Conservation (phyloP, 64 coral and sea anemone genomes). For the Dendrophyllia cribrosa region DNA sequence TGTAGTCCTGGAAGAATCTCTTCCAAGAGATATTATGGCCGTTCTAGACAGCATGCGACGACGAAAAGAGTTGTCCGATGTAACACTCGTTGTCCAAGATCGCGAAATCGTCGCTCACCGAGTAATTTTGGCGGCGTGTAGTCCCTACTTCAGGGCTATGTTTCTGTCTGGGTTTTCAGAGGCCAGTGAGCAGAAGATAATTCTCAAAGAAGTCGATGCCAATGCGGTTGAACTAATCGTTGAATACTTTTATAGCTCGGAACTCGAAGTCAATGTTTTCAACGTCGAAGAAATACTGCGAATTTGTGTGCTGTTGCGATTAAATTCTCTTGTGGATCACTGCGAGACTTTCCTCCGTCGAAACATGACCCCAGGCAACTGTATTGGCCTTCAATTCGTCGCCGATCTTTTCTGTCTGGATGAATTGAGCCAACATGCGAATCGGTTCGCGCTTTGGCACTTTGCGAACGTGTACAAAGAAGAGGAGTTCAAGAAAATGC, state of each 20-base stretch:
- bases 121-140: constrained; percentile 94
- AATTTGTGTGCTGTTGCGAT: constrained; percentile 82
- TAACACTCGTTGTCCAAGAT: constrained; percentile 69
- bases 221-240: constrained; percentile 79
- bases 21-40: constrained; percentile 78
- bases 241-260: constrained; percentile 93
- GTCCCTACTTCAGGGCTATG: constrained; percentile 98
- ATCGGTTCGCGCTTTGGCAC: constrained; percentile 91
- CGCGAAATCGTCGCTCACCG: constrained; percentile 76
- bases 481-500: constrained; percentile 89
- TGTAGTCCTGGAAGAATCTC: constrained; percentile 76
- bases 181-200: constrained; percentile 77
- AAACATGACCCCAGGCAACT: constrained; percentile 93
- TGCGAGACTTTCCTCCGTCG: constrained; percentile 95
- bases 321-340: constrained; percentile 86
- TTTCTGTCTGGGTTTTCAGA: constrained; percentile 96
- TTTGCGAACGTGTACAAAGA: constrained; percentile 95
- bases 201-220: constrained; percentile 77
- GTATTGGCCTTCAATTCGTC: constrained; percentile 89
- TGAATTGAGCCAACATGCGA: constrained; percentile 83
- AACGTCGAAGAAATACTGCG: constrained; percentile 91
- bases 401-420: constrained; percentile 87
- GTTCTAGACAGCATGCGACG: constrained; percentile 89
- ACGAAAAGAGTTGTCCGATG: constrained; percentile 87
- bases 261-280: constrained; percentile 84